Evolutionary conservation across 2,888 invertebrate species (phyloP), one percentile per base, ranked within the genome.

Genomic region (Hypena proboscidalis): DNA sequence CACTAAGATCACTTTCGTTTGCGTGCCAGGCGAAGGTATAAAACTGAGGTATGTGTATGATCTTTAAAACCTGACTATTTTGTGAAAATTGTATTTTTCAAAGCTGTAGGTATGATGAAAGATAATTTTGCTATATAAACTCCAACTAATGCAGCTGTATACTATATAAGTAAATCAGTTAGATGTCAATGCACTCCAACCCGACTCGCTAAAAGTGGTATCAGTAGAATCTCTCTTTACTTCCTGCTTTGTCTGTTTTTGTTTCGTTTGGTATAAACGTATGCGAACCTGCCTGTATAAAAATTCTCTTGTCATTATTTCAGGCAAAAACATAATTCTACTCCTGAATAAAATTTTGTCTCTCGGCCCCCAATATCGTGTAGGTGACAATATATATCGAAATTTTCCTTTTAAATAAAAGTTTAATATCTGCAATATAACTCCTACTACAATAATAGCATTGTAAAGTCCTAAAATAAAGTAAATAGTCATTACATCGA

Each of bases 231-330:
- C 41, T 22, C 34, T 55, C 1, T 39, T 48, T 23, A 33, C 30
- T 11, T 17, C 31, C 6, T 20, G 8, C n/a, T n/a, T n/a, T n/a
- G n/a, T n/a, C n/a, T n/a, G n/a, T 3, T 29, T 53, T 35, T 64
- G 21, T 11, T 25, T 71, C 19, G 68, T 74, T 17, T 58, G 66
- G 57, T 83, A 85, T 0, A 85, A 85, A 21, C 78, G 77, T 42
- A 89, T 84, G 47, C 83, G 79, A 1, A 88, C 81, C 78, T 90
- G 91, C 35, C 90, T 70, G 44, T 91, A 91, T 26, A 91, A 55
- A 73, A 91, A 91, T 54, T 91, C 91, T 42, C 88, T 78, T 0
- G 90, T 91, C 91, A 91, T 91, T 57, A 90, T 85, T 71, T 90
- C 85, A 0, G 91, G 88, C 0, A 85, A 78, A 66, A 91, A 91